These are phyloP conservation scores for Sarcophaga carnaria DNA, from an alignment of 2,888 invertebrate genomes.

Conservation along the genomic window DNA sequence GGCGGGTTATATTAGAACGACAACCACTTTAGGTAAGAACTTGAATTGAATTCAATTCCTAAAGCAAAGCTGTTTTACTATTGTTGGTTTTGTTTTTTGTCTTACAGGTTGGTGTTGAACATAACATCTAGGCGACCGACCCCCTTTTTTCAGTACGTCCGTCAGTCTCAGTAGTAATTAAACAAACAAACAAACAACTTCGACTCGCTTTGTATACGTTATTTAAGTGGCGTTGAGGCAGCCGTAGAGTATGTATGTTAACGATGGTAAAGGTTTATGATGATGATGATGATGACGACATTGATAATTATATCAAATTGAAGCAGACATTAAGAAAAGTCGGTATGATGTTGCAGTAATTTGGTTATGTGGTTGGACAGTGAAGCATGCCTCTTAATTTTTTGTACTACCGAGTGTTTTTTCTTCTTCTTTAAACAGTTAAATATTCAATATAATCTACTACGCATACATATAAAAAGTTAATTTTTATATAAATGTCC, in stretches of 20 bases:
- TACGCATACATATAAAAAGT: conserved; percentile 17
- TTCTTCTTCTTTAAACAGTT: conserved; percentile 31
- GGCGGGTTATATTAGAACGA: conserved; percentile 55
- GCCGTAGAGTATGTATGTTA: conserved; percentile 44
- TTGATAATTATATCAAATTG: conserved; percentile 30
- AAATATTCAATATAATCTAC: conserved; percentile 10
- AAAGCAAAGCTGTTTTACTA: too few relatives aligned
- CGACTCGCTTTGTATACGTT: conserved; percentile 59
- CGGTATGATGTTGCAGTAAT: conserved; percentile 61
- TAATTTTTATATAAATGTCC: conserved; percentile 15
- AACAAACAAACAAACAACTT: conserved; percentile 48
- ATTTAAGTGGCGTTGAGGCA: conserved; percentile 14
- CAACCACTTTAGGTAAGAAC: conserved; percentile 50
- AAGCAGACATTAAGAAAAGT: conserved; percentile 31
- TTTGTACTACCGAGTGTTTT: conserved; percentile 56
- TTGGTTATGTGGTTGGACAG: conserved; percentile 65
- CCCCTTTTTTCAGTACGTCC: conserved; percentile 52
- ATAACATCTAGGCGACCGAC: conserved; percentile 54
- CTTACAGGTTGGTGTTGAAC: conserved; percentile 57
- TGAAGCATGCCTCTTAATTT: conserved; percentile 63
- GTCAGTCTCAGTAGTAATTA: conserved; percentile 55
- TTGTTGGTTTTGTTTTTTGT: conserved; percentile 33
- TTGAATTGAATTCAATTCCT: background rate
- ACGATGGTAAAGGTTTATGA: background rate
- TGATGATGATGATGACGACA: conserved; percentile 19